Evolutionary conservation across 1,140 invertebrate genomes (phyloP).

Genomic region (Amphibalanus amphitrite): DNA sequence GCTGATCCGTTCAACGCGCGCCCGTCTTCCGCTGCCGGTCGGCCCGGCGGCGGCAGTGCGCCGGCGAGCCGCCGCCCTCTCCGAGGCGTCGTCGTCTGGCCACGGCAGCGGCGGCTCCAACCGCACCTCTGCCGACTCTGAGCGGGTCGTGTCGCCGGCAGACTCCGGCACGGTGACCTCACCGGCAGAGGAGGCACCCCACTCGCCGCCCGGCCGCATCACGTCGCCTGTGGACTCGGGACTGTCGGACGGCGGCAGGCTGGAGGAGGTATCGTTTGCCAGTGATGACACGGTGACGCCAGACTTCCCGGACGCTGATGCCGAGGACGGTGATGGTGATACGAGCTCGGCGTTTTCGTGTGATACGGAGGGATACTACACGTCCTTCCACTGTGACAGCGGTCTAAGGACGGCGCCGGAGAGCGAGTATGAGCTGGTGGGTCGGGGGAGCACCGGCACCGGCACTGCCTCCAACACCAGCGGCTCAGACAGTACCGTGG

Average conservation of each 20-base stretch:
- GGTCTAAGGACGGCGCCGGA: constrained; percentile 43
- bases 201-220: not conserved
- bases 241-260: not conserved
- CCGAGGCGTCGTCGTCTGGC: not conserved
- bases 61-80: not conserved
- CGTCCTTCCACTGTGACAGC: constrained; percentile 89
- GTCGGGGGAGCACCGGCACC: constrained; percentile 15
- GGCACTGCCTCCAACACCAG: constrained; percentile 7
- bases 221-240: not conserved
- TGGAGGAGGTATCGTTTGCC: constrained; percentile 31
- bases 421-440: constrained; percentile 3
- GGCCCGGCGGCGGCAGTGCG: too few species aligned
- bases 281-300: constrained; percentile 70
- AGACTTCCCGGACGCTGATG: constrained; percentile 39
- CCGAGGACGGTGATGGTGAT: constrained; percentile 43
- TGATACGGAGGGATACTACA: constrained; percentile 93
- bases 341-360: constrained; percentile 85
- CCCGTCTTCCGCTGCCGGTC: too few species aligned
- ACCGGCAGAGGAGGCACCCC: not conserved
- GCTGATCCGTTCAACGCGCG: not conserved
- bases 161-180: not conserved
- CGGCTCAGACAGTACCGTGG: constrained; percentile 3
- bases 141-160: not conserved
- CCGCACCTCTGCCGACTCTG: not conserved
- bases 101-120: not conserved